phyloP scores from a whole-genome alignment of 2,888 invertebrate genomes.

The Ypsolopha sequella region DNA sequence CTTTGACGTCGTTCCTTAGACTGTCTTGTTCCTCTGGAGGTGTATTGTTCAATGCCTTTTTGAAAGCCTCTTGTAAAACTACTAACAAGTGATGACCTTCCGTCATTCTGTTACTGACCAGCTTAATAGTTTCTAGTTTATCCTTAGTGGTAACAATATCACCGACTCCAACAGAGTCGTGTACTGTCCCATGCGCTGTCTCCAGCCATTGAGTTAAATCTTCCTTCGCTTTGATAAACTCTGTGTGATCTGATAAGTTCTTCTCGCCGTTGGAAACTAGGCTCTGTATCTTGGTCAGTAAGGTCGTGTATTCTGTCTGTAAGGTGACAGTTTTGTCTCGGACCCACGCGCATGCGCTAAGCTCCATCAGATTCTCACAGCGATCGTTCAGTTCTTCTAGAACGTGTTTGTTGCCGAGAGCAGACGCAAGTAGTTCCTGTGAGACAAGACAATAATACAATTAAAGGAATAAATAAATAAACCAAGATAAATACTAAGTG shows the following conservation, averaged over 20 bases:
- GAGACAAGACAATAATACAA: constrained; percentile 11
- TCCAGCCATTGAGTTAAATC: constrained; percentile 88
- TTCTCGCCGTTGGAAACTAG: constrained; percentile 90
- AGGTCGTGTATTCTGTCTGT: constrained; percentile 84
- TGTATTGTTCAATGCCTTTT: constrained; percentile 85
- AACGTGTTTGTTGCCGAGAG: constrained; percentile 79
- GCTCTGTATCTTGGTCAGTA: constrained; percentile 84
- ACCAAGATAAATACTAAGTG: no score
- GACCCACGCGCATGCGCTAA: constrained; percentile 86
- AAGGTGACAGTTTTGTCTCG: constrained; percentile 88
- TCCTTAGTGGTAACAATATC: constrained; percentile 82
- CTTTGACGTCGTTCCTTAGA: constrained; percentile 80
- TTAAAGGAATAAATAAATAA: no score
- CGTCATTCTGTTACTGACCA: constrained; percentile 79
- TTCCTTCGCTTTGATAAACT: constrained; percentile 88
- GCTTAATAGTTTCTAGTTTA: constrained; percentile 84
- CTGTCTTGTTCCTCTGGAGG: constrained; percentile 85
- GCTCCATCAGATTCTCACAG: constrained; percentile 89
- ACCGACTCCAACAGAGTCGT: constrained; percentile 86
- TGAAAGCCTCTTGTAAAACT: constrained; percentile 87
- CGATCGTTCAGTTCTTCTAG: constrained; percentile 89
- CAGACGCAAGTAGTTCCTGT: constrained; percentile 79
- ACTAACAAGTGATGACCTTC: constrained; percentile 89
- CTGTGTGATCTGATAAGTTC: constrained; percentile 90
- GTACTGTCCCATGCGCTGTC: constrained; percentile 83